Base-by-base conservation (phyloP, 2,797 vertebrate genomes). In the Distichodus sexfasciatus region DNA sequence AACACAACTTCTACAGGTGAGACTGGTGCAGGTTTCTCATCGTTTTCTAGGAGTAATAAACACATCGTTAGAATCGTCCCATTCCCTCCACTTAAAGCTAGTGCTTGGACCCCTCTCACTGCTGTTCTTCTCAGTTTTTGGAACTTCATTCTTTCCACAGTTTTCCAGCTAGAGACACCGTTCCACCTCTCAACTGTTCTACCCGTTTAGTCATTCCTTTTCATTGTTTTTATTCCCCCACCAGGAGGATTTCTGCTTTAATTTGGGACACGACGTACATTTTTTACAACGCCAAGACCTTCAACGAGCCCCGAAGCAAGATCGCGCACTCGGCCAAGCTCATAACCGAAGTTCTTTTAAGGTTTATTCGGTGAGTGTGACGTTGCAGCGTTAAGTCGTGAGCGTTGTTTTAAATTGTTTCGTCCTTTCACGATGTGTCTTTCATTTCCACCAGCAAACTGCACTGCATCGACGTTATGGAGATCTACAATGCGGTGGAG, bases 1-100 rank as follows among this genome's bases (percentile, higher is more conserved):
- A 87, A n/a, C 92, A 96, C 88, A 86, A 91, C n/a, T 99, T 98
- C 85, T 99, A 99, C 90, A 95, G 97, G 97, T 98, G 60, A 67
- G 29, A 12, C 36, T n/a, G n/a, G n/a, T n/a, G n/a, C n/a, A n/a
- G n/a, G n/a, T n/a, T n/a, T n/a, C n/a, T n/a, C n/a, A n/a, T n/a
- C n/a, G n/a, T n/a, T n/a, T n/a, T n/a, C n/a, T n/a, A n/a, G n/a
- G n/a, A n/a, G n/a, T n/a, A n/a, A n/a, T n/a, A n/a, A n/a, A n/a
- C n/a, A n/a, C 29, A 28, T 19, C n/a, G 24, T 3, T 15, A 14
- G 50, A 24, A 7, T 4, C 14, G 9, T 62, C 6, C 2, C 6
- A 21, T 0, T 26, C n/a, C 2, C 8, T n/a, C n/a, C n/a, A n/a
- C n/a, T n/a, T n/a, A n/a, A n/a, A n/a, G n/a, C n/a, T n/a, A n/a